Conservation (phyloP, 2,888 invertebrate species). For the Mythimna loreyi region DNA sequence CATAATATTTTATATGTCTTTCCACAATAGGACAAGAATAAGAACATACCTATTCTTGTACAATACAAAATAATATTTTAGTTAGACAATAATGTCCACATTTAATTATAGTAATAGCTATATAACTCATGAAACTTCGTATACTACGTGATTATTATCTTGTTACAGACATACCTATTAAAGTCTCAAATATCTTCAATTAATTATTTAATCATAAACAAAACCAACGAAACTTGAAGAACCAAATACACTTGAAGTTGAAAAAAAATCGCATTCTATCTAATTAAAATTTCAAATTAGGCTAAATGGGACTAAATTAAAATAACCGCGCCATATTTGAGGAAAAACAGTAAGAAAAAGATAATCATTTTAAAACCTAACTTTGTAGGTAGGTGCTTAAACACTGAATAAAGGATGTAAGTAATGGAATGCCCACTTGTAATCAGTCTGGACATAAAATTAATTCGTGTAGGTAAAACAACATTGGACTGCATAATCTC, state of each 20-base stretch:
- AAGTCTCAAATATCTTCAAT: slow-evolving; percentile 6
- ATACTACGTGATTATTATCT: slow-evolving; percentile 8
- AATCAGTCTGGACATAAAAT: background rate
- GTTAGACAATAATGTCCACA: background rate
- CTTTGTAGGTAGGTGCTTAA: background rate
- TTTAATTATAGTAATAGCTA: slow-evolving; percentile 3
- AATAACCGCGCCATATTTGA: slow-evolving; percentile 16
- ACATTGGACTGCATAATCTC: slow-evolving; percentile 14
- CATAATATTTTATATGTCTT: slow-evolving; percentile 7
- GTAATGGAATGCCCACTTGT: background rate
- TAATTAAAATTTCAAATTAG: slow-evolving; percentile 50
- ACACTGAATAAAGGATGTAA: background rate
- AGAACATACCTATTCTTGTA: background rate
- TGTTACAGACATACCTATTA: background rate
- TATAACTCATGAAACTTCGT: background rate
- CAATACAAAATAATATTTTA: background rate
- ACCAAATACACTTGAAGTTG: slow-evolving; percentile 10
- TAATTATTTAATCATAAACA: slow-evolving; percentile 16
- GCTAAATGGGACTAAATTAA: slow-evolving; percentile 30
- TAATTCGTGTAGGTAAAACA: background rate
- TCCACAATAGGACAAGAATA: background rate
- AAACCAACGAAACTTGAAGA: no score
- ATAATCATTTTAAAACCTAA: background rate
- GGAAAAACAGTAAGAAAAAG: slow-evolving; percentile 3
- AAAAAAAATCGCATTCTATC: slow-evolving; percentile 6